Conservation (phyloP, 2,113 vertebrate species). For the Capricornis sumatraensis region DNA sequence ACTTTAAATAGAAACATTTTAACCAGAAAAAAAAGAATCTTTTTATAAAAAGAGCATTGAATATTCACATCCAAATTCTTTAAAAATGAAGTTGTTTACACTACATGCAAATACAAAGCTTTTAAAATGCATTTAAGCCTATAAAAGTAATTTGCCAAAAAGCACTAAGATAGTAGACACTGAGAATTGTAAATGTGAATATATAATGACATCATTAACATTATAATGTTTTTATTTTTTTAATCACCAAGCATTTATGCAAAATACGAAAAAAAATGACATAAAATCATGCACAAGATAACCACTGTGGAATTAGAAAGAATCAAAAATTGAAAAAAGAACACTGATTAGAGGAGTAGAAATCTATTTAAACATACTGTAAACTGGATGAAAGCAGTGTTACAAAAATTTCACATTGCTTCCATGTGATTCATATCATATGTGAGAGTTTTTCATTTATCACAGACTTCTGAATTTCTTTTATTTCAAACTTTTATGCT, state of each 20-base stretch:
- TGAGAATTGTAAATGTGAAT: background rate
- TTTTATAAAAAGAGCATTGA: slow-evolving; percentile 8
- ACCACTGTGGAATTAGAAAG: background rate
- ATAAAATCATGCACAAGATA: background rate
- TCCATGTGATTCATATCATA: background rate
- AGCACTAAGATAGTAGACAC: background rate
- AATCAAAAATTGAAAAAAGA: background rate
- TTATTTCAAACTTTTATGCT: slow-evolving; percentile 8
- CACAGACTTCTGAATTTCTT: slow-evolving; percentile 15
- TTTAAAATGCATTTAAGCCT: background rate
- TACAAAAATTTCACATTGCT: background rate
- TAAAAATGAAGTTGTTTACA: background rate
- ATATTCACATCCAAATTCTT: background rate
- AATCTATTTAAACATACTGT: background rate
- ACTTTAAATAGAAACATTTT: background rate
- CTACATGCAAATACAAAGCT: background rate
- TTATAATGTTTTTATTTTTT: slow-evolving; percentile 12
- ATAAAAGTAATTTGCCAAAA: background rate
- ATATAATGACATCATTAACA: slow-evolving; percentile 37
- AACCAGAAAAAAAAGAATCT: background rate
- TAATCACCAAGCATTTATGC: background rate
- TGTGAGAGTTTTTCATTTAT: slow-evolving; percentile 8
- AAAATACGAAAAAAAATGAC: background rate
- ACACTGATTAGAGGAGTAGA: background rate
- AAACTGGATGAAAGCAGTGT: background rate